Conservation (phyloP, 1,140 invertebrate genomes). For the Drosophila saltans region DNA sequence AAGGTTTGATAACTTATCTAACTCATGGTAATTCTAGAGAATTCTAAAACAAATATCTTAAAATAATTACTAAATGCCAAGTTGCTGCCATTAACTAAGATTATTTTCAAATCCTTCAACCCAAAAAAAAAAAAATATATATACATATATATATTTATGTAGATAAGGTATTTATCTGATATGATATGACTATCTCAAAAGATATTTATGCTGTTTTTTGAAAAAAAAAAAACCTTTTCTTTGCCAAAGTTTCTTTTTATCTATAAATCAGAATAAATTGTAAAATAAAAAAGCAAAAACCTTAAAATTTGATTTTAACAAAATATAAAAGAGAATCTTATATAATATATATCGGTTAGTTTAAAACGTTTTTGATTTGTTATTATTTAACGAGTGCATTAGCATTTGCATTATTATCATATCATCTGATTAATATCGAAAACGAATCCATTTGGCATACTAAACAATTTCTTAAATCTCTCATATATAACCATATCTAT, state of each 20-base stretch:
- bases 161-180: not conserved
- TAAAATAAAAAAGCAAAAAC: not conserved
- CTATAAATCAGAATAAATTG: not conserved
- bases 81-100: not conserved
- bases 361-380: too few relatives aligned
- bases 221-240: too few relatives aligned
- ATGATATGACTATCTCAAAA: slow-evolving; percentile 4
- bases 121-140: not conserved
- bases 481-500: slow-evolving; percentile 13
- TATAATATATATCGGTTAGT: not conserved
- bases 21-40: not conserved
- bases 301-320: too few relatives aligned
- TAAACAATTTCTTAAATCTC: slow-evolving; percentile 2
- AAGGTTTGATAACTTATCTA: not conserved
- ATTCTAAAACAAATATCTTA: slow-evolving; percentile 4
- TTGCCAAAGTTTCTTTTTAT: too few relatives aligned
- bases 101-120: not conserved
- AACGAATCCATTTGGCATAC: slow-evolving; percentile 30
- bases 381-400: too few relatives aligned
- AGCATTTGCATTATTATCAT: not conserved
- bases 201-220: not conserved
- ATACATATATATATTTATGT: not conserved
- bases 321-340: not conserved
- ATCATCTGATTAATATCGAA: slow-evolving; percentile 34
- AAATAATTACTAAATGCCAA: not conserved